These are phyloP conservation scores for Leptoteleia sp. DNA, from an alignment of 1,140 invertebrate genomes.

Conservation along the genomic window DNA sequence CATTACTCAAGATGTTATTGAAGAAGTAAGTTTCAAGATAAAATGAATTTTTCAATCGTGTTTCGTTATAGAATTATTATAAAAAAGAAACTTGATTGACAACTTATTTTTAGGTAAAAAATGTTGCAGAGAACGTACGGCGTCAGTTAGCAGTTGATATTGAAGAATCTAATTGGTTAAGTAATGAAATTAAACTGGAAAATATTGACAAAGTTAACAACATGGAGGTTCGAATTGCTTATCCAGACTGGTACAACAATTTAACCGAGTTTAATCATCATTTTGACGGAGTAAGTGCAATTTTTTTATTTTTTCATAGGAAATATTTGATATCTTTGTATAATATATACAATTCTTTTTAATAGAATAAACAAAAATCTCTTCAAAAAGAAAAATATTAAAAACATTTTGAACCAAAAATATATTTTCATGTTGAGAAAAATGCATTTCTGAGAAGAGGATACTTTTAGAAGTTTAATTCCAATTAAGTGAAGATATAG, in stretches of 20 bases:
- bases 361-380: too few species aligned
- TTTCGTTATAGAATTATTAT: too few species aligned
- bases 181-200: conserved; percentile 7
- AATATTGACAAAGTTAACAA: conserved; percentile 41
- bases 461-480: too few species aligned
- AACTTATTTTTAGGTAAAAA: conserved; percentile 34
- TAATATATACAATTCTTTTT: too few species aligned
- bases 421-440: too few species aligned
- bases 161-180: conserved; percentile 33
- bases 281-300: conserved; percentile 27
- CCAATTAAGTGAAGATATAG: too few species aligned
- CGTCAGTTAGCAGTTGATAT: conserved; percentile 29
- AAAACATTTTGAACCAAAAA: too few species aligned
- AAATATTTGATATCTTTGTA: too few species aligned
- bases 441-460: too few species aligned
- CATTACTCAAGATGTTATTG: conserved; percentile 15
- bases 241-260: conserved; percentile 45
- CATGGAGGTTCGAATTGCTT: conserved; percentile 29
- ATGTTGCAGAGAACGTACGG: conserved; percentile 25
- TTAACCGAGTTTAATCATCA: conserved; percentile 27
- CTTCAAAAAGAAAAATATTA: too few species aligned
- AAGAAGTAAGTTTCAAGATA: conserved; percentile 15
- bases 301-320: neutral
- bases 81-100: too few species aligned
- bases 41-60: too few species aligned